Evolutionary conservation across 2,888 invertebrate species (phyloP).

Genomic region (Polymixis flavicincta): DNA sequence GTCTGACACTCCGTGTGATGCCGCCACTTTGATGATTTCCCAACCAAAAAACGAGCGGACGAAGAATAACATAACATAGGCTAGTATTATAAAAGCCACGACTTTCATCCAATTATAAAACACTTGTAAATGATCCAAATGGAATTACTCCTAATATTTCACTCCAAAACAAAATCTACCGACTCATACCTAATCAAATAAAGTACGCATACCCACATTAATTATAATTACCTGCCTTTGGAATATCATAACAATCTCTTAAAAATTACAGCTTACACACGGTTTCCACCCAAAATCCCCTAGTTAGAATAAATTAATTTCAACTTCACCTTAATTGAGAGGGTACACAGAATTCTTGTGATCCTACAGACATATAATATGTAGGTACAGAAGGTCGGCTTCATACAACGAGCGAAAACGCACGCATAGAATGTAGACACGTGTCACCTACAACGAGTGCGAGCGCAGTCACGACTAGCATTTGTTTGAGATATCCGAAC

Average conservation of each 20-base stretch:
- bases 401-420: neutral
- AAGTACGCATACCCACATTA: conserved; percentile 46
- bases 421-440: neutral
- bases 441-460: neutral
- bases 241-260: conserved; percentile 55
- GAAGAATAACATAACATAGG: neutral
- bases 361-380: conserved; percentile 58
- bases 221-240: conserved; percentile 56
- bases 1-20: no score
- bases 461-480: neutral
- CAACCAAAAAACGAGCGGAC: no score
- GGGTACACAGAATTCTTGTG: conserved; percentile 75
- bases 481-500: neutral
- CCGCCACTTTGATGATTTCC: no score
- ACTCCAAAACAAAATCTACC: conserved; percentile 5
- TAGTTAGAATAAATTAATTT: conserved; percentile 85
- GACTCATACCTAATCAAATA: conserved; percentile 47
- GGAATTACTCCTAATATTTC: conserved; percentile 2
- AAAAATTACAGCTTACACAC: conserved; percentile 65
- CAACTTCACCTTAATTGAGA: conserved; percentile 83
- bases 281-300: conserved; percentile 65
- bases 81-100: no score
- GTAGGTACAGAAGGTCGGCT: conserved; percentile 8
- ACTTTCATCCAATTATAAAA: neutral
- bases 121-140: neutral